These are phyloP conservation scores for Poecilia wingei DNA, from an alignment of 2,797 vertebrate species.

Conservation along the genomic window DNA sequence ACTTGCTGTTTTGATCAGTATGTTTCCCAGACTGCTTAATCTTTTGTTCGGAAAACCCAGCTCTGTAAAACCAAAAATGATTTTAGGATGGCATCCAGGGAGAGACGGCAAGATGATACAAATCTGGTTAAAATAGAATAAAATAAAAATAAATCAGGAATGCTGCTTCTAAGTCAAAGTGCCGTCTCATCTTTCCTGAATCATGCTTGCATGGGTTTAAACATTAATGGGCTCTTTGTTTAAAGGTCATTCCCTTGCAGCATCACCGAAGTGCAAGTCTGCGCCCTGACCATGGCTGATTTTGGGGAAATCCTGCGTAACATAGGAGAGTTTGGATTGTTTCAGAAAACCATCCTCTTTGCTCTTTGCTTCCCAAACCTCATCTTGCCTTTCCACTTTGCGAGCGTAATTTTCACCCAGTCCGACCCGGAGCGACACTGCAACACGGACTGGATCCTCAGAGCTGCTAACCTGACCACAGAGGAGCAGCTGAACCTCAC, in stretches of 20 bases:
- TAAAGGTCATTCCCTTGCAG: constrained; percentile 10
- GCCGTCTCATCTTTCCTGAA: constrained; percentile 11
- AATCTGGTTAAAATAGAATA: constrained; percentile 2
- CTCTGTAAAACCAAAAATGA: background rate
- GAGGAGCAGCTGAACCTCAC: constrained; percentile 84
- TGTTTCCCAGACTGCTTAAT: background rate
- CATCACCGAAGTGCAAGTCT: constrained; percentile 7
- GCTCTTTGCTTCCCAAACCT: constrained; percentile 72
- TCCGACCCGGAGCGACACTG: constrained; percentile 76
- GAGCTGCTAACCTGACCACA: constrained; percentile 72
- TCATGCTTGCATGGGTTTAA: background rate
- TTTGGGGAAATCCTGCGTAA: constrained; percentile 76
- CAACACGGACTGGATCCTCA: constrained; percentile 84
- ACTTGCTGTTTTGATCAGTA: background rate
- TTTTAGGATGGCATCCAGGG: background rate
- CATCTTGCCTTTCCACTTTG: constrained; percentile 74
- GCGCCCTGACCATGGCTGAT: constrained; percentile 65
- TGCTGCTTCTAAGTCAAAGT: constrained; percentile 2
- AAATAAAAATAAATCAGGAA: background rate
- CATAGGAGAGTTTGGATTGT: constrained; percentile 81
- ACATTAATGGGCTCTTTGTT: constrained; percentile 23
- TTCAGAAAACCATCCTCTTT: constrained; percentile 80
- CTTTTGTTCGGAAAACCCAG: background rate
- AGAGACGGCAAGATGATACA: background rate
- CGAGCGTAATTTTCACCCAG: constrained; percentile 82